These are phyloP conservation scores for Drosophila hydei DNA, from an alignment of 1,140 invertebrate genomes.

Conservation along the genomic window DNA sequence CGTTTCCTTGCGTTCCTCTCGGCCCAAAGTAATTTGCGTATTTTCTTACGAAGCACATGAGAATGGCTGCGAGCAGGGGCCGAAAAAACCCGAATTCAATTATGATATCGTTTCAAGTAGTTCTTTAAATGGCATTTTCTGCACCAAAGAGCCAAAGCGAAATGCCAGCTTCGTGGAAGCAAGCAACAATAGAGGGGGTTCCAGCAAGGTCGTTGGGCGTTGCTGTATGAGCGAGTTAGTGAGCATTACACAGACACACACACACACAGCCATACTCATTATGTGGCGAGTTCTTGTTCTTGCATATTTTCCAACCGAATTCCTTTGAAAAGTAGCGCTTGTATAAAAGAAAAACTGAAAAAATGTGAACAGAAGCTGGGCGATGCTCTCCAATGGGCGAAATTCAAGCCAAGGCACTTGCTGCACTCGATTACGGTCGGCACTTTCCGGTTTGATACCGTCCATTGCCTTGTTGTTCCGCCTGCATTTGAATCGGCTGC, in stretches of 20 bases:
- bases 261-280: neutral
- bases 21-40: conserved; percentile 54
- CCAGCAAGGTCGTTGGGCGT: conserved; percentile 14
- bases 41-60: conserved; percentile 29
- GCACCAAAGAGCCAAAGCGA: neutral
- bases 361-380: conserved; percentile 17
- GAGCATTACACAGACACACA: conserved; percentile 8
- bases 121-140: conserved; percentile 68
- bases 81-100: conserved; percentile 63
- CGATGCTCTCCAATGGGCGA: conserved; percentile 50
- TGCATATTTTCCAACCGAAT: conserved; percentile 69
- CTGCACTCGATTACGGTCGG: conserved; percentile 70
- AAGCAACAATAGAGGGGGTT: conserved; percentile 19
- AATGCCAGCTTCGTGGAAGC: neutral
- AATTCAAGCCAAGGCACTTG: conserved; percentile 62
- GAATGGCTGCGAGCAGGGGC: conserved; percentile 5
- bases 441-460: conserved; percentile 62
- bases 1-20: conserved; percentile 37
- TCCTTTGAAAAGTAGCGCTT: conserved; percentile 42
- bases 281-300: conserved; percentile 36
- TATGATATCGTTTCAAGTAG: conserved; percentile 76
- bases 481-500: conserved; percentile 12
- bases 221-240: conserved; percentile 15
- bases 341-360: conserved; percentile 17
- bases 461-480: conserved; percentile 5